phyloP scores from a whole-genome alignment of 2,797 vertebrate species.

The Smutsia gigantea region DNA sequence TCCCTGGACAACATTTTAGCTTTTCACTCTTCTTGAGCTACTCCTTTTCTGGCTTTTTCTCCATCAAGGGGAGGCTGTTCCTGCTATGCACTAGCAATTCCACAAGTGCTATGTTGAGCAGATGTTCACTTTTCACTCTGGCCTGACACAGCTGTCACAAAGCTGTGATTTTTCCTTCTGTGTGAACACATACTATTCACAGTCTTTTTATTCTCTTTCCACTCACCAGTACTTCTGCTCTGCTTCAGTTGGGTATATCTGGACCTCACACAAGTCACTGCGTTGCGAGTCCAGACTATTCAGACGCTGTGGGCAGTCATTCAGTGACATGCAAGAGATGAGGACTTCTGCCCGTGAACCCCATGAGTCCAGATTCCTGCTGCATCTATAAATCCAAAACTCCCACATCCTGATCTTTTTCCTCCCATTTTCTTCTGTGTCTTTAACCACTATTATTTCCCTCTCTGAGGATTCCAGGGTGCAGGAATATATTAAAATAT shows the following conservation, averaged over 20 bases:
- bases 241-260: neutral
- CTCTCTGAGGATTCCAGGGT: neutral
- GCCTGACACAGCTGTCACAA: neutral
- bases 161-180: neutral
- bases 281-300: neutral
- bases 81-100: neutral
- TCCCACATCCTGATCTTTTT: neutral
- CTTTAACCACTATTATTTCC: neutral
- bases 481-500: neutral
- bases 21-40: neutral
- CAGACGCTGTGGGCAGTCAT: neutral
- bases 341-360: neutral
- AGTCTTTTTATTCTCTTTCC: neutral
- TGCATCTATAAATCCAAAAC: neutral
- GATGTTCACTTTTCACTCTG: neutral
- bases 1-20: neutral
- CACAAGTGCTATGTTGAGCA: neutral
- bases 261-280: fast-evolving
- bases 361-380: neutral
- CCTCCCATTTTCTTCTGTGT: neutral
- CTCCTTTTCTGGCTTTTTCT: neutral
- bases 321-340: neutral
- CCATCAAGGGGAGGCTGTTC: fast-evolving
- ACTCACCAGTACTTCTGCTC: neutral
- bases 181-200: neutral